phyloP scores from a whole-genome alignment of 2,797 vertebrate species.

The Chanos chanos region DNA sequence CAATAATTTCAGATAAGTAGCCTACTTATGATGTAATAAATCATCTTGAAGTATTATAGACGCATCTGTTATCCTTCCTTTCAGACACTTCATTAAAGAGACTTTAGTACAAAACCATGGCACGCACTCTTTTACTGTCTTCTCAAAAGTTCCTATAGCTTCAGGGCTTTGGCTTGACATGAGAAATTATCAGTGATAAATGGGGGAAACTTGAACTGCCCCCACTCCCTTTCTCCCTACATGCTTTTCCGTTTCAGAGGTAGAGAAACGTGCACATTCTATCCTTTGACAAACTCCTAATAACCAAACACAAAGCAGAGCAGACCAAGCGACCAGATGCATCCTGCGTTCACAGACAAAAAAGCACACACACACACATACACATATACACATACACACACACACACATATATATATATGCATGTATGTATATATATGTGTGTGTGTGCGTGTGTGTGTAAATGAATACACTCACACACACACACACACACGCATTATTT shows the following conservation, averaged over 20 bases:
- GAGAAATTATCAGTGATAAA: neutral
- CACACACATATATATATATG: neutral
- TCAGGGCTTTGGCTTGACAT: neutral
- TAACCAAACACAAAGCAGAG: constrained; percentile 8
- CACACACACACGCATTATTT: constrained; percentile 15
- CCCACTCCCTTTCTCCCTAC: neutral
- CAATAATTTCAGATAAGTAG: too few relatives aligned
- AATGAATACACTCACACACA: neutral
- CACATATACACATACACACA: neutral
- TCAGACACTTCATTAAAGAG: too few relatives aligned
- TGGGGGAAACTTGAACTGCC: neutral
- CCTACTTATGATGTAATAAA: too few relatives aligned
- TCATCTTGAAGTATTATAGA: too few relatives aligned
- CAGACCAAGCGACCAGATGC: constrained; percentile 43
- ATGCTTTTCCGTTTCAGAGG: neutral
- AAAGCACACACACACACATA: neutral
- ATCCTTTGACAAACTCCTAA: neutral
- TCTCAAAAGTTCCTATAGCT: neutral
- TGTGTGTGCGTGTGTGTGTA: neutral
- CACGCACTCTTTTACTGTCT: neutral
- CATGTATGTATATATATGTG: constrained; percentile 8
- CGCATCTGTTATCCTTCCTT: too few relatives aligned
- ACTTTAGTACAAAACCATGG: neutral
- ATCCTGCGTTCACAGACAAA: constrained; percentile 32
- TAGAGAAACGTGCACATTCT: neutral